phyloP scores from a whole-genome alignment of 2,888 invertebrate species.

The Drosophila rubida region DNA sequence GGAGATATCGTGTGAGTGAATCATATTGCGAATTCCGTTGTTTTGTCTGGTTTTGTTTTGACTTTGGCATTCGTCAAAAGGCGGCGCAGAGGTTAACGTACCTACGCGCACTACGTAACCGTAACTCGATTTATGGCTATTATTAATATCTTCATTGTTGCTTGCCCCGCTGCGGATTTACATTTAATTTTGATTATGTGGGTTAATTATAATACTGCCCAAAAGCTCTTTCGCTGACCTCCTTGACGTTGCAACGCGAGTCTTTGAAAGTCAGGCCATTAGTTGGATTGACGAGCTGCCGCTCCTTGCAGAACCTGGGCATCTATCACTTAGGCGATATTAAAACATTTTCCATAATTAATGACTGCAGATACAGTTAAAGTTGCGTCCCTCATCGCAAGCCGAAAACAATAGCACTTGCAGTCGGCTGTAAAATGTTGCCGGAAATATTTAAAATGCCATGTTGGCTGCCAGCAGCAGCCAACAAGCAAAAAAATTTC shows the following conservation, averaged over 20 bases:
- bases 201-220: conserved; percentile 64
- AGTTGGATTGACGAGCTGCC: conserved; percentile 64
- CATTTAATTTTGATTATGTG: conserved; percentile 42
- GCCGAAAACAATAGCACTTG: conserved; percentile 65
- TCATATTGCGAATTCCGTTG: conserved; percentile 64
- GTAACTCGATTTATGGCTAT: conserved; percentile 42
- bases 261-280: conserved; percentile 51
- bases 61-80: conserved; percentile 50
- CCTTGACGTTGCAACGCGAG: conserved; percentile 21
- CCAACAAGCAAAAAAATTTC: conserved; percentile 10
- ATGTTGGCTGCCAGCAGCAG: conserved; percentile 29
- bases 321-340: conserved; percentile 47
- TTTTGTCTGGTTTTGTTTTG: conserved; percentile 65
- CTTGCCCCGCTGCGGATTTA: conserved; percentile 19
- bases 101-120: conserved; percentile 43
- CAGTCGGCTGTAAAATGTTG: conserved; percentile 57
- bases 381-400: conserved; percentile 15
- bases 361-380: conserved; percentile 65
- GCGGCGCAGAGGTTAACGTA: conserved; percentile 52
- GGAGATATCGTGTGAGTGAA: conserved; percentile 56
- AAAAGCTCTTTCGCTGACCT: conserved; percentile 36
- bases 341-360: conserved; percentile 73
- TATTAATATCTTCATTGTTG: conserved; percentile 18
- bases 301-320: conserved; percentile 22
- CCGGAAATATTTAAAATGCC: conserved; percentile 69